Evolutionary conservation across 2,113 vertebrate genomes (phyloP).

Genomic region (Actinemys pallida): DNA sequence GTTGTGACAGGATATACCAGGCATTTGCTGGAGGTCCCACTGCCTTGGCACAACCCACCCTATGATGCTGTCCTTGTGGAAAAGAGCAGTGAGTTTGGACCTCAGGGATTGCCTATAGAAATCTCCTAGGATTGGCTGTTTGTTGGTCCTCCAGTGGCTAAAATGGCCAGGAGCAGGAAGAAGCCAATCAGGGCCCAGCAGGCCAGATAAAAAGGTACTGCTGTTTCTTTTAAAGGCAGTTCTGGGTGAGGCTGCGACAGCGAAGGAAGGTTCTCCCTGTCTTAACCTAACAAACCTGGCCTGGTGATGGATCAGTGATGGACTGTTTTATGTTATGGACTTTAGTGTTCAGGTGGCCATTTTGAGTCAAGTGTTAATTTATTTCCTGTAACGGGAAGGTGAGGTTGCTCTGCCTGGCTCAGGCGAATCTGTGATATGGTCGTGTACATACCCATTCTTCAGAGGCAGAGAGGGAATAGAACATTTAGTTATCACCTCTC

Average conservation of each 20-base stretch:
- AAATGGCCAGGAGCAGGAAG: no score
- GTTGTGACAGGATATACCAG: no score
- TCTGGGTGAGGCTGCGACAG: no score
- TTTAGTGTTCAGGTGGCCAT: neutral
- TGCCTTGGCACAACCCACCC: neutral
- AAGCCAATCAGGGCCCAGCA: no score
- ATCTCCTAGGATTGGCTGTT: neutral
- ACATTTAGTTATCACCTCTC: neutral
- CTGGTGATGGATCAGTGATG: no score
- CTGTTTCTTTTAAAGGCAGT: no score
- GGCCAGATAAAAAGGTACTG: no score
- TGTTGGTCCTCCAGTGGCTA: neutral
- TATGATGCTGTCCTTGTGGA: neutral
- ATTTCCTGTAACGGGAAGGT: neutral
- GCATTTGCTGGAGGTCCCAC: neutral
- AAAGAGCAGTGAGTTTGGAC: neutral
- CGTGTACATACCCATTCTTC: neutral
- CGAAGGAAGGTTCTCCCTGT: no score
- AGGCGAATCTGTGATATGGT: no score
- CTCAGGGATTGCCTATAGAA: neutral
- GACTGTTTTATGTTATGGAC: neutral
- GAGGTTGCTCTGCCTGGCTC: neutral
- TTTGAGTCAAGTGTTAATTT: neutral
- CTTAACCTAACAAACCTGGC: no score
- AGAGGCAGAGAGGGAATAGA: neutral